Evolutionary conservation across 1,140 invertebrate genomes (phyloP).

Genomic region (Drosophila dunni): DNA sequence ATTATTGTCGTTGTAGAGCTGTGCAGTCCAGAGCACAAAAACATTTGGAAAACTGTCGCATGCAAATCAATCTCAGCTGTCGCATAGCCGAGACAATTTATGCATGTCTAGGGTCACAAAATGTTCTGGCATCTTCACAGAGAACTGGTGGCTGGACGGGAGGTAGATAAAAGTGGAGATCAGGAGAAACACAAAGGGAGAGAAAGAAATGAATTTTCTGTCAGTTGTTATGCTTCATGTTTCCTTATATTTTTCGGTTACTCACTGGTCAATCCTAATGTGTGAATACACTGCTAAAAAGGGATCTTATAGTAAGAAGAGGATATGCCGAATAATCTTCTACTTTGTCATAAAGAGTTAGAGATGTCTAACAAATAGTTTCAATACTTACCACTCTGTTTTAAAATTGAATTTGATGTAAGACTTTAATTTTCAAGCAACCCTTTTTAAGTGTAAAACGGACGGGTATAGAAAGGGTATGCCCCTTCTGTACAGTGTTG

Average conservation of each 20-base stretch:
- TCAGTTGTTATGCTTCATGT: constrained; percentile 60
- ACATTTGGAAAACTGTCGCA: constrained; percentile 70
- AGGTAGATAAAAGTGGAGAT: too few species aligned
- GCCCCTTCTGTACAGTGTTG: neutral
- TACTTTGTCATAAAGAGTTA: too few species aligned
- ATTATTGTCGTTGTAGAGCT: constrained; percentile 1
- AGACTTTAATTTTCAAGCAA: too few species aligned
- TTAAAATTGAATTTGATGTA: too few species aligned
- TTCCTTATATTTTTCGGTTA: constrained; percentile 69
- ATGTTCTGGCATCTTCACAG: constrained; percentile 54
- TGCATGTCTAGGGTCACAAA: constrained; percentile 58
- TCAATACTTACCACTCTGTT: too few species aligned
- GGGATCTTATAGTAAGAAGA: too few species aligned
- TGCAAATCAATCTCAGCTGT: constrained; percentile 80
- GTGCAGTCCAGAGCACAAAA: constrained; percentile 27
- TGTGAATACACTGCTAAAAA: too few species aligned
- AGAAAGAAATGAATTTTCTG: constrained; percentile 2
- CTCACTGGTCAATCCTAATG: constrained; percentile 38
- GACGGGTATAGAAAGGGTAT: constrained; percentile 43
- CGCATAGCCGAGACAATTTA: constrained; percentile 67
- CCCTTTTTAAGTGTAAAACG: neutral
- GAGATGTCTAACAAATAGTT: too few species aligned
- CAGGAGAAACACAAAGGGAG: too few species aligned
- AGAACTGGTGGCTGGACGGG: too few species aligned
- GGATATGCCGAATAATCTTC: too few species aligned